Base-by-base conservation (phyloP, 1,140 invertebrate species). In the Diabrotica virgifera region DNA sequence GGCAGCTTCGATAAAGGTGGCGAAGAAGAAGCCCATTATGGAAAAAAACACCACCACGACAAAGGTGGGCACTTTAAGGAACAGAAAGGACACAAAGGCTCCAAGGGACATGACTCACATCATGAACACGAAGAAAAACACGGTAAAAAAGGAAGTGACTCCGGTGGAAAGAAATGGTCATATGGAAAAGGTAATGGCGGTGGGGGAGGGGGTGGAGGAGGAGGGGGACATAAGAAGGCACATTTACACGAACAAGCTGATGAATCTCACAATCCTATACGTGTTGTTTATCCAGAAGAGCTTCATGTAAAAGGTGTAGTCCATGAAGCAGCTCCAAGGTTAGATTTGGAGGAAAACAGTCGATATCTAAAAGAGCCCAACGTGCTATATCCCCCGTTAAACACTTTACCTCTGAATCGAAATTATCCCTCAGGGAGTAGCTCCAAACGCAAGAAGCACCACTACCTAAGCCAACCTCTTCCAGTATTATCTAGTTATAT, bases 41-140 rank as follows among this genome's bases (percentile, higher is more conserved):
- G 87, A 0, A 84, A 88, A 36, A 82, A 83, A 63, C 82, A 81
- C 0, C 78, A 85, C 57, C 78, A 83, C 69, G 74, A 79, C 50
- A 85, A 89, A 64, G 86, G 86, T 5, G 80, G 83, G 5, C 81
- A 87, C 64, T 76, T 81, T 46, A 72, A 85, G 62, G 79, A 83
- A 3, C 75, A 84, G 40, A 83, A 85, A 76, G 85, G 84, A 36
- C 83, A 88, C 65, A 82, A 83, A 59, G 62, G 74, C 0, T 76
- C 80, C 0, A 80, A 76, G 5, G 87, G 86, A 0, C 81, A 86
- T 58, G 83, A 86, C 9, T 66, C 76, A 36, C 83, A 86, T 73
- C 81, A 83, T 53, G 75, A 80, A 12, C 80, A 84, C 37, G 68
- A 80, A 1, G 68, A 74, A 4, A 80, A 80, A 59, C 75, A 84